These are phyloP conservation scores for Notodonta ziczac DNA, from an alignment of 2,888 invertebrate genomes.

Conservation along the genomic window DNA sequence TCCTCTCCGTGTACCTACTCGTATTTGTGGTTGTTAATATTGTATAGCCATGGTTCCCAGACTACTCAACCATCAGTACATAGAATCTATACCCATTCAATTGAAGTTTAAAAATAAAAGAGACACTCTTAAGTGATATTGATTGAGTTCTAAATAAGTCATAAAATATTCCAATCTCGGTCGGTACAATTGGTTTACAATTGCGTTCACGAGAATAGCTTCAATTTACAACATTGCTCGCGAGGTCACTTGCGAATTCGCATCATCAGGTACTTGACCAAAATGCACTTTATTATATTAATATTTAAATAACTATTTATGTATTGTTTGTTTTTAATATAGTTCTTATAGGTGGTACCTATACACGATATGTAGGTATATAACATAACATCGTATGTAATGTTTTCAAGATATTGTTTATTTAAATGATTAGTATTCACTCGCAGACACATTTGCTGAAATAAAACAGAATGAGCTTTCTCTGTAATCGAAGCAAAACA, in stretches of 20 bases:
- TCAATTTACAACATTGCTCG: background rate
- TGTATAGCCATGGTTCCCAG: too few relatives aligned
- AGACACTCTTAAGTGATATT: background rate
- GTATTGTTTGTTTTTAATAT: too few relatives aligned
- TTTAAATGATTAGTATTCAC: background rate
- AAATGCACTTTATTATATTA: background rate
- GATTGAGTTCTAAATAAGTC: background rate
- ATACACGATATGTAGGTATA: background rate
- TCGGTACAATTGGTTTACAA: constrained; percentile 8
- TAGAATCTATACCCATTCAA: too few relatives aligned
- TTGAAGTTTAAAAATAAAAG: too few relatives aligned
- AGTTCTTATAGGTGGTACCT: too few relatives aligned
- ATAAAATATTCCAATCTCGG: background rate
- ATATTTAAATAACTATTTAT: background rate
- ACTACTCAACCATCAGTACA: too few relatives aligned
- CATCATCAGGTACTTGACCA: constrained; percentile 1
- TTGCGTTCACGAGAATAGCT: background rate
- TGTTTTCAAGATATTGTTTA: background rate
- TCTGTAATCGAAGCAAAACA: too few relatives aligned
- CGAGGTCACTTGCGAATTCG: constrained; percentile 1
- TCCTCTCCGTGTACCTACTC: too few relatives aligned
- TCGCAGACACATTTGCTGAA: background rate
- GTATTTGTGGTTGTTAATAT: too few relatives aligned
- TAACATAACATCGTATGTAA: background rate
- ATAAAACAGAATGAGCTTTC: too few relatives aligned